Percentiles rank a stretch among this genome's conserved stretches.
These are phyloP conservation scores for Pissodes strobi DNA, from an alignment of 1,140 invertebrate species.

Conservation along the genomic window DNA sequence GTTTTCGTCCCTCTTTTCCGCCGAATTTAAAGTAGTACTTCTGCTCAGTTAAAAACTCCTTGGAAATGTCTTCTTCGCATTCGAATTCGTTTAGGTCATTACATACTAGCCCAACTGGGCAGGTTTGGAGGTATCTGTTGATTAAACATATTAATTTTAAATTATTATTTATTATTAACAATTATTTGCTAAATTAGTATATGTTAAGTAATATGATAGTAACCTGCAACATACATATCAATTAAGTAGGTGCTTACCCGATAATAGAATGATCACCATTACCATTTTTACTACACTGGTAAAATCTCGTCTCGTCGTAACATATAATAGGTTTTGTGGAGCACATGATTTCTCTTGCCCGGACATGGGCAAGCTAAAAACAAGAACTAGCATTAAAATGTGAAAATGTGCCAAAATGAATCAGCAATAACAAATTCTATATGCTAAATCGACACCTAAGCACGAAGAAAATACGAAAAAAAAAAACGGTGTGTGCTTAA, in stretches of 20 bases:
- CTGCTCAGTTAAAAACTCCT: constrained; percentile 15
- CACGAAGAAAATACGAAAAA: too few species aligned
- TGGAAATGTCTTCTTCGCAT: constrained; percentile 17
- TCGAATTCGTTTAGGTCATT: constrained; percentile 11
- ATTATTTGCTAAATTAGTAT: too few species aligned
- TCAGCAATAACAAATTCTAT: too few species aligned
- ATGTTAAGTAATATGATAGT: too few species aligned
- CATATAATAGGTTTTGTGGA: not conserved
- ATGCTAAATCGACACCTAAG: too few species aligned
- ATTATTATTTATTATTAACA: too few species aligned
- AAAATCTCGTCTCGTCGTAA: constrained; percentile 8
- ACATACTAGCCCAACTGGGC: constrained; percentile 11
- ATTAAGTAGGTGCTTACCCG: too few species aligned
- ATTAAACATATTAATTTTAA: too few species aligned
- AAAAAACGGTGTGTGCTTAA: too few species aligned
- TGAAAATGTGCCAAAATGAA: too few species aligned
- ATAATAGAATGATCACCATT: not conserved
- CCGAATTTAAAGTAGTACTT: constrained; percentile 3
- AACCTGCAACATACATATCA: too few species aligned
- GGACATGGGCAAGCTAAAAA: constrained; percentile 2
- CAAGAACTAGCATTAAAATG: too few species aligned
- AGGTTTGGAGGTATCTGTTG: constrained; percentile 13
- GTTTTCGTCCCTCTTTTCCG: constrained; percentile 16
- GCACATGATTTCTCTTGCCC: not conserved
- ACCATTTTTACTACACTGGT: not conserved